Conservation (phyloP, 2,888 invertebrate species). For the Pristionchus entomophagus region DNA sequence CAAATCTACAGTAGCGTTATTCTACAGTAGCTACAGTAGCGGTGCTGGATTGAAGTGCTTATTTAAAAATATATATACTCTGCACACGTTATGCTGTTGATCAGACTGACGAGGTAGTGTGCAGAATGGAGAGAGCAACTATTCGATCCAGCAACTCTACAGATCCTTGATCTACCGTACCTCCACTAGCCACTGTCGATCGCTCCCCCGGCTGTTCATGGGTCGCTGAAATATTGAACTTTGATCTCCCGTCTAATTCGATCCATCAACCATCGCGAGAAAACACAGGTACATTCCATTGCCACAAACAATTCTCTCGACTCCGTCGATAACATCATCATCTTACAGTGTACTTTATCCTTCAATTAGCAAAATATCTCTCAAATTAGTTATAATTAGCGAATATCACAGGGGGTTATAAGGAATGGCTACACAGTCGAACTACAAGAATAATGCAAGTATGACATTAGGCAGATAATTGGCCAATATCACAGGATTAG, state of each 20-base stretch:
- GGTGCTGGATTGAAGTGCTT: too few relatives aligned
- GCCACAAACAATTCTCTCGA: neutral
- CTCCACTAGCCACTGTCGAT: neutral
- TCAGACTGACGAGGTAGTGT: too few relatives aligned
- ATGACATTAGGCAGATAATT: too few relatives aligned
- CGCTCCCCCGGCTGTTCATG: neutral
- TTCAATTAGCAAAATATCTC: slow-evolving; percentile 8
- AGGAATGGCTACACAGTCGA: neutral
- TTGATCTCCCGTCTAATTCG: neutral
- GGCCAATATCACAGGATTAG: too few relatives aligned
- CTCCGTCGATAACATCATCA: neutral
- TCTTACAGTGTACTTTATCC: slow-evolving; percentile 1
- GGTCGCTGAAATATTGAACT: neutral
- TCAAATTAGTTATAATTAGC: neutral
- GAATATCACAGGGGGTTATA: neutral
- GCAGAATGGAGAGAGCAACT: too few relatives aligned
- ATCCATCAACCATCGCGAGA: neutral
- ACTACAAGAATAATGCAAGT: neutral
- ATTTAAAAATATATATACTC: too few relatives aligned
- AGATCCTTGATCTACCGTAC: neutral
- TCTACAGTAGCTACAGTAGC: too few relatives aligned
- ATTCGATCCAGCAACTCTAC: too few relatives aligned
- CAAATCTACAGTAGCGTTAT: too few relatives aligned
- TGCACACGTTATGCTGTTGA: too few relatives aligned
- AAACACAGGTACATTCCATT: neutral